phyloP scores from a whole-genome alignment of 2,113 vertebrate genomes.

The Brachirus orientalis region DNA sequence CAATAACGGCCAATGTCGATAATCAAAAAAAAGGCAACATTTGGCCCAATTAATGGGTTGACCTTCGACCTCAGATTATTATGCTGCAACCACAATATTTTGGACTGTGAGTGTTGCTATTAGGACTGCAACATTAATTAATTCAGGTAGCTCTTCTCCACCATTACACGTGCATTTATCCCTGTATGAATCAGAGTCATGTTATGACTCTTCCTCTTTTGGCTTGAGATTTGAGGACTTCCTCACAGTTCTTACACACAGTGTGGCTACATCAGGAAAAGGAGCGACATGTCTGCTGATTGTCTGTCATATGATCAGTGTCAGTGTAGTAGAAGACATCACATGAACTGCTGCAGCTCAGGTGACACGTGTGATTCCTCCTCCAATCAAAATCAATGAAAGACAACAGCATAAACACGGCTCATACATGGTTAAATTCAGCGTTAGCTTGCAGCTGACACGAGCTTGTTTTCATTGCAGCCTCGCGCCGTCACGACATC shows the following conservation, averaged over 20 bases:
- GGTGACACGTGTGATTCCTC: not conserved
- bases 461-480: conserved; percentile 42
- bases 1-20: no score
- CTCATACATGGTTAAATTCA: not conserved
- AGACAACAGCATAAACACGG: not conserved
- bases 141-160: no score
- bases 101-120: no score
- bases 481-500: conserved; percentile 61
- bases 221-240: conserved; percentile 27
- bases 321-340: conserved; percentile 1
- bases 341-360: not conserved
- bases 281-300: conserved; percentile 52
- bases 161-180: not conserved
- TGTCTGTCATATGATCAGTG: conserved; percentile 67
- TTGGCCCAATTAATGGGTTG: no score
- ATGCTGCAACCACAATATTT: no score
- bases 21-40: no score
- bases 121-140: no score
- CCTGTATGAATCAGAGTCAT: conserved; percentile 15
- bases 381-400: not conserved
- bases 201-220: conserved; percentile 43
- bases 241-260: conserved; percentile 9
- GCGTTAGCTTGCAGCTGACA: conserved; percentile 36
- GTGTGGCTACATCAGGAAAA: conserved; percentile 1
- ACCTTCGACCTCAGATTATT: no score